Evolutionary conservation across 1,140 invertebrate genomes (phyloP), one percentile per base, ranked within the genome.

Genomic region (Aphelenchoides besseyi): DNA sequence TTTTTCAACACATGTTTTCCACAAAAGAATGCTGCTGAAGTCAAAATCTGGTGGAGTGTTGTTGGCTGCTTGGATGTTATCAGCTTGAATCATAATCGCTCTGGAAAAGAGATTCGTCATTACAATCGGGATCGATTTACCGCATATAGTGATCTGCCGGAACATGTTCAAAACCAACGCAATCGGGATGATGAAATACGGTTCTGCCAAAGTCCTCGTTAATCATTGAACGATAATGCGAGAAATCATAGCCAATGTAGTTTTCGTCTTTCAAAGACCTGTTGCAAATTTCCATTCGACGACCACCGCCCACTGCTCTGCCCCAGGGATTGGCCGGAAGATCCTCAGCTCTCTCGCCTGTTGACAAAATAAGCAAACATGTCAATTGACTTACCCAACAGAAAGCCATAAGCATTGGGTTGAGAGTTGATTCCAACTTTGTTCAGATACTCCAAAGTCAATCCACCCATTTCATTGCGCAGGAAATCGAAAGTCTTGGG

Each of bases 221-320:
- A 12, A 29, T 12, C 26, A 32, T 29, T 12, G 63, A 33, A 29
- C 16, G 12, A 32, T 66, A 66, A 2, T 33, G 28, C 1, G 30
- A 16, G 36, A 66, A 66, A n/a, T 66, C 63, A 53, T n/a, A 66
- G 12, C 63, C 32, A 53, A 66, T 66, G 36, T 23, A 66, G 63
- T 66, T 66, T 26, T 74, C 23, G 12, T 78, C 28, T 2, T 77
- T 37, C 3, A 74, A 3, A 28, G 52, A 36, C 0, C 23, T 79
- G 5, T 61, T n/a, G 33, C 73, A 76, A 12, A 76, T 16, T 3
- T 32, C 35, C 30, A 78, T 29, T 12, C 32, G 18, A n/a, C 28
- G 26, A 26, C 23, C 67, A 0, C 28, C 32, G 16, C 32, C 26
- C 36, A 36, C 36, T 16, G 12, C n/a, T 8, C 28, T 18, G 12